phyloP scores from a whole-genome alignment of 2,888 invertebrate genomes.

The Bembecia ichneumoniformis region DNA sequence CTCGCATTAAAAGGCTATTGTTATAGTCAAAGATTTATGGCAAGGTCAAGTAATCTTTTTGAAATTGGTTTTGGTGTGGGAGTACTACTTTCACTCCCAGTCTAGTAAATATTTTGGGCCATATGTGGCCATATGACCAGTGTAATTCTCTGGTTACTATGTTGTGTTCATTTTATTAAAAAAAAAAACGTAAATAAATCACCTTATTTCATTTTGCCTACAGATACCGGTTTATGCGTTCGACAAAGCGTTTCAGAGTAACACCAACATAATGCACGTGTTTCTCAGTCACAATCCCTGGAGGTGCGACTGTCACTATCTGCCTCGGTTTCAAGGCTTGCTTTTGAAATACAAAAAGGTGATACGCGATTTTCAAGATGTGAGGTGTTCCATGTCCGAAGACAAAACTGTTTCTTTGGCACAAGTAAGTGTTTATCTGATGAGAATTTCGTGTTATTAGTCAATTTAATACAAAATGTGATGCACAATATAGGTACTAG shows the following conservation, averaged over 20 bases:
- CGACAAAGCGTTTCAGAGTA: conserved; percentile 82
- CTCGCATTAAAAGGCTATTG: no score
- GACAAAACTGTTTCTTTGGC: conserved; percentile 75
- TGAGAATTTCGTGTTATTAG: background rate
- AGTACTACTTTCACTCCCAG: no score
- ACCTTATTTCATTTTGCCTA: conserved; percentile 13
- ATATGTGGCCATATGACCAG: no score
- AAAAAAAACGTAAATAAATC: no score
- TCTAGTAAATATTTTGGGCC: no score
- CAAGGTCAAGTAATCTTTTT: no score
- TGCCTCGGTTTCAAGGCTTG: conserved; percentile 81
- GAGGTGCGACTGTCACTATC: conserved; percentile 86
- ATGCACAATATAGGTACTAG: no score
- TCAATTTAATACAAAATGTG: no score
- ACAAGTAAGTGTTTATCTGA: conserved; percentile 53
- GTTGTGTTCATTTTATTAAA: no score
- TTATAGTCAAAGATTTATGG: no score
- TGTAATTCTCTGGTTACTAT: no score
- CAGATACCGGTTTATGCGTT: conserved; percentile 86
- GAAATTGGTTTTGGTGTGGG: no score
- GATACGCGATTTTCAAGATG: conserved; percentile 78
- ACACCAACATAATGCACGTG: conserved; percentile 78
- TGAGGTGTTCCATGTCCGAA: conserved; percentile 76
- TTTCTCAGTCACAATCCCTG: conserved; percentile 85
- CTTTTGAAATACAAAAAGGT: conserved; percentile 78